A percentile compares a stretch with the other conserved stretches of the same genome.
Evolutionary conservation across 2,113 vertebrate genomes (phyloP).

Genomic region (Callaeas wilsoni): DNA sequence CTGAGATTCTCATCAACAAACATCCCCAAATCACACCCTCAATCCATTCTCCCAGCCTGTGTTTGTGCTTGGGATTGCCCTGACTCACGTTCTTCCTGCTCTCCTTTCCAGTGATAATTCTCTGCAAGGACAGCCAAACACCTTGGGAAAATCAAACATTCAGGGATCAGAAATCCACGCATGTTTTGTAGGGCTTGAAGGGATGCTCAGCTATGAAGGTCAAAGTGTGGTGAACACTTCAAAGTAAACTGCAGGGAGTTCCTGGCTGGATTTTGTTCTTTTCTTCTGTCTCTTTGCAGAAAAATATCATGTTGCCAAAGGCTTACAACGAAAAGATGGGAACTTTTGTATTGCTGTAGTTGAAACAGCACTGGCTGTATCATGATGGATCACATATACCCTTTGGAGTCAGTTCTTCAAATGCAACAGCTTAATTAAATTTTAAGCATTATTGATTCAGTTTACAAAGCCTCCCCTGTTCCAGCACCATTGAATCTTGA

Average conservation of each 20-base stretch:
- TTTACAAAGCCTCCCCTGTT: not conserved
- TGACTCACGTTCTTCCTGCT: not conserved
- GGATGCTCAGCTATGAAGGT: not conserved
- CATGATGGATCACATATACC: not conserved
- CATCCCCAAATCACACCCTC: not conserved
- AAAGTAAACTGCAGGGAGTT: not conserved
- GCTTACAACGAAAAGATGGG: not conserved
- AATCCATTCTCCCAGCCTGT: not conserved
- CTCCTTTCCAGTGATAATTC: not conserved
- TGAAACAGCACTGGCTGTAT: not conserved
- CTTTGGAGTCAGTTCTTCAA: constrained; percentile 20
- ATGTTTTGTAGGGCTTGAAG: not conserved
- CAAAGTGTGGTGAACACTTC: not conserved
- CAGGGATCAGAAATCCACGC: not conserved
- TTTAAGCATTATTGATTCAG: constrained; percentile 51
- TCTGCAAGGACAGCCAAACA: constrained; percentile 6
- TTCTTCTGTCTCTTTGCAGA: not conserved
- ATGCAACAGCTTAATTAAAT: constrained; percentile 44
- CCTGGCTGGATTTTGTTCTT: not conserved
- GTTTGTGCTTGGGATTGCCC: not conserved
- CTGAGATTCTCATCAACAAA: not conserved
- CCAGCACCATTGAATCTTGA: not conserved
- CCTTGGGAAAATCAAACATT: not conserved
- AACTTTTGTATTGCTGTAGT: not conserved
- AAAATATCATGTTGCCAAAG: constrained; percentile 12